phyloP scores from a whole-genome alignment of 1,140 invertebrate genomes.

The Drosophila hydei region DNA sequence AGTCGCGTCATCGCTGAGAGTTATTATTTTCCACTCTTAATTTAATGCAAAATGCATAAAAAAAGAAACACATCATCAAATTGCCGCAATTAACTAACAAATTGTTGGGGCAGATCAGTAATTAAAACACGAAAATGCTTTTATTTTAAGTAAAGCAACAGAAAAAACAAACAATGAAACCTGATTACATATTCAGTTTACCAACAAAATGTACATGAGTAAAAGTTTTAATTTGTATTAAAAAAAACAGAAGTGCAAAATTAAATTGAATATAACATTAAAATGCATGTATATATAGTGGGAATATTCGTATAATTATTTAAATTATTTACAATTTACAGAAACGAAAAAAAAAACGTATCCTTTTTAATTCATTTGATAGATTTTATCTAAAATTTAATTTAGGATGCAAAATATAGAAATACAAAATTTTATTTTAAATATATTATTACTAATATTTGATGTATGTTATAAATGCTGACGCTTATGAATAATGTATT shows the following conservation, averaged over 20 bases:
- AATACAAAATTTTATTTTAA: no score
- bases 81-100: slow-evolving; percentile 73
- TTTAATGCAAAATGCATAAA: slow-evolving; percentile 19
- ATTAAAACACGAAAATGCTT: slow-evolving; percentile 74
- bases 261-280: slow-evolving; percentile 17
- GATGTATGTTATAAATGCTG: no score
- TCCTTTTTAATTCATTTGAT: no score
- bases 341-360: no score
- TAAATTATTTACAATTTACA: no score
- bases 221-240: slow-evolving; percentile 19
- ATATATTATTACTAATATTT: no score
- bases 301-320: no score
- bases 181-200: slow-evolving; percentile 45
- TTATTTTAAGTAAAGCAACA: slow-evolving; percentile 45
- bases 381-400: no score
- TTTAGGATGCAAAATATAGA: no score
- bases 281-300: not conserved
- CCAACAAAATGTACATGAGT: slow-evolving; percentile 12
- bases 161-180: slow-evolving; percentile 14
- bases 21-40: slow-evolving; percentile 11
- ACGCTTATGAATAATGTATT: no score
- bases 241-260: not conserved
- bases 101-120: slow-evolving; percentile 76
- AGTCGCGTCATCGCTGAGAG: slow-evolving; percentile 19
- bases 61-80: slow-evolving; percentile 42